phyloP scores from a whole-genome alignment of 92 coral and sea anemone genomes.

The Nematostella vectensis region DNA sequence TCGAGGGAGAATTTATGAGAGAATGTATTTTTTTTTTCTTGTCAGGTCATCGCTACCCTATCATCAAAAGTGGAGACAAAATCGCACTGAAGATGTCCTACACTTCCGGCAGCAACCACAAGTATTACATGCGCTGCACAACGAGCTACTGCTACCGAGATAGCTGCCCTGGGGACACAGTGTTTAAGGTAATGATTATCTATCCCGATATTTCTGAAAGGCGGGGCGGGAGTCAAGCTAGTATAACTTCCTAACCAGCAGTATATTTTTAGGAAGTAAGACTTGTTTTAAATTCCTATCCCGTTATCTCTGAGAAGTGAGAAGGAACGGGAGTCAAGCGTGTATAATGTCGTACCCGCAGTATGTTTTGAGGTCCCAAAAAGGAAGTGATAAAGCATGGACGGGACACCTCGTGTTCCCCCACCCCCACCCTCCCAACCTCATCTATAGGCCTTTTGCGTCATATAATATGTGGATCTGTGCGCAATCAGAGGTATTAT shows the following conservation, averaged over 20 bases:
- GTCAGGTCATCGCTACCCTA: slow-evolving; percentile 48
- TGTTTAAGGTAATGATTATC: slow-evolving; percentile 4
- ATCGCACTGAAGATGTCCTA: slow-evolving; percentile 47
- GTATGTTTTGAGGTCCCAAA: no score
- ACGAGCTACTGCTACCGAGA: slow-evolving; percentile 14
- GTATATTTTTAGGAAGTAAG: no score
- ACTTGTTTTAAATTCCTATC: no score
- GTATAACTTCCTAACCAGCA: not conserved
- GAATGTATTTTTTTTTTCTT: not conserved
- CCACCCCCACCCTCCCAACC: no score
- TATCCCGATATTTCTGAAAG: not conserved
- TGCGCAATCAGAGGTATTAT: no score
- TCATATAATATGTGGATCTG: no score
- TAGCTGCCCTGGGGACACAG: slow-evolving; percentile 33
- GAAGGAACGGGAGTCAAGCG: not conserved
- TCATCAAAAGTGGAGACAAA: slow-evolving; percentile 56
- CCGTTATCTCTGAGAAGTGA: not conserved
- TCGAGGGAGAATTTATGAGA: no score
- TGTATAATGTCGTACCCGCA: not conserved
- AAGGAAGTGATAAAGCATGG: no score
- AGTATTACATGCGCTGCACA: slow-evolving; percentile 38
- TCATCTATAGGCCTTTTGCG: no score
- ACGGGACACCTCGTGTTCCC: no score
- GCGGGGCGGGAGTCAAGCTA: not conserved
- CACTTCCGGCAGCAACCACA: slow-evolving; percentile 12